Conservation (phyloP, 2,113 vertebrate species). For the Tragelaphus buxtoni region DNA sequence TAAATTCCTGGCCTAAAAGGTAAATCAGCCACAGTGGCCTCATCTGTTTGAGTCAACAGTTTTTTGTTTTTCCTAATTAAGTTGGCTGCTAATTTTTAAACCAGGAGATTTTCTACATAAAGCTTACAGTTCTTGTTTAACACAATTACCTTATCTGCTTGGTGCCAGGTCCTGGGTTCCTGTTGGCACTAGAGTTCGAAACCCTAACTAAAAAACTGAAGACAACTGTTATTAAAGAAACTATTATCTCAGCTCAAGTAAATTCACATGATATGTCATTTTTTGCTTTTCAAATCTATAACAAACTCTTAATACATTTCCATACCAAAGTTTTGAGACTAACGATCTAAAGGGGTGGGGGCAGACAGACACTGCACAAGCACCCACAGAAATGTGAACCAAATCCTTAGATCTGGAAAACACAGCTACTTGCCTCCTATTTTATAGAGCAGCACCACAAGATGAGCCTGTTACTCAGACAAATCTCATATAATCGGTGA, state of each 20-base stretch:
- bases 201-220: constrained; percentile 3
- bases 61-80: not conserved
- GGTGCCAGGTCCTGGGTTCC: not conserved
- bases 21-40: not conserved
- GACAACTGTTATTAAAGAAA: not conserved
- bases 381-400: not conserved
- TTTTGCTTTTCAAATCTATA: not conserved
- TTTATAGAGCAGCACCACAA: not conserved
- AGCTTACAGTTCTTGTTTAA: not conserved
- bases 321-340: not conserved
- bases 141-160: not conserved
- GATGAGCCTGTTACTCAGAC: not conserved
- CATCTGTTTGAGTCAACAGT: not conserved
- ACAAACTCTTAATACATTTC: not conserved
- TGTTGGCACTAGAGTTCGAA: not conserved
- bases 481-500: not conserved
- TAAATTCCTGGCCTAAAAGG: not conserved
- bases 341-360: not conserved
- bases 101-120: not conserved
- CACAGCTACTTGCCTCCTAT: not conserved
- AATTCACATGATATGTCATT: not conserved
- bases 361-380: not conserved
- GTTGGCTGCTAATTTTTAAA: not conserved
- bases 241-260: not conserved
- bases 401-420: not conserved